Base-by-base conservation (phyloP, 2,888 invertebrate species). In the Trichogramma evanescens region DNA sequence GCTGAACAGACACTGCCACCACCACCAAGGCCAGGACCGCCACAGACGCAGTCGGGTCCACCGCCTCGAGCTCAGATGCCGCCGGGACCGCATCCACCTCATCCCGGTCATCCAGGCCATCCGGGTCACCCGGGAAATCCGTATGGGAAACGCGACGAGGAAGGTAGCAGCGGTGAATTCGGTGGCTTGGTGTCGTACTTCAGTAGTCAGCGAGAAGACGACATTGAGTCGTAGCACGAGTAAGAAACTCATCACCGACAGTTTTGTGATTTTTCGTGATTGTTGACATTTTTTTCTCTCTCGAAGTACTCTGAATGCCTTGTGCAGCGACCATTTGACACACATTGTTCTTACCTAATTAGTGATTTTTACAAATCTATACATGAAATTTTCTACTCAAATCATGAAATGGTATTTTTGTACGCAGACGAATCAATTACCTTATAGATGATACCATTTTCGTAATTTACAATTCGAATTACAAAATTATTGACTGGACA, bases 111-210 rank as follows among this genome's bases (percentile, higher is more conserved):
- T 58, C 66, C 68, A 2, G 60, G 6, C 0, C 56, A 56, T 10
- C 58, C 63, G 51, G 56, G 64, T 54, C 50, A 65, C 51, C 54
- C 60, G 58, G 42, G 54, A 42, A 50, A 61, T 6, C 72, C 71
- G 38, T 72, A 68, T 51, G 77, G 77, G 65, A 80, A 80, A 62
- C 73, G 79, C 56, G 79, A 77, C 63, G 78, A 81, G 69, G 85
- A 84, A 62, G 82, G 81, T 8, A 81, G 80, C n/a, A 77, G 84
- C 65, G 86, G 91, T 54, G 93, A 92, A 74, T 93, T 93, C 78
- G 93, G 93, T 46, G 93, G 93, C 4, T 83, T 94, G 70, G 93
- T 93, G 62, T 93, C 92, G 76, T 94, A 94, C 80, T 93, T 93
- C 79, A 93, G 93, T 69, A 92, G 92, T 74, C 93, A 93, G 78